Evolutionary conservation across 2,113 vertebrate genomes (phyloP), one percentile per base, ranked within the genome.

Genomic region (Chaetodon auriga): DNA sequence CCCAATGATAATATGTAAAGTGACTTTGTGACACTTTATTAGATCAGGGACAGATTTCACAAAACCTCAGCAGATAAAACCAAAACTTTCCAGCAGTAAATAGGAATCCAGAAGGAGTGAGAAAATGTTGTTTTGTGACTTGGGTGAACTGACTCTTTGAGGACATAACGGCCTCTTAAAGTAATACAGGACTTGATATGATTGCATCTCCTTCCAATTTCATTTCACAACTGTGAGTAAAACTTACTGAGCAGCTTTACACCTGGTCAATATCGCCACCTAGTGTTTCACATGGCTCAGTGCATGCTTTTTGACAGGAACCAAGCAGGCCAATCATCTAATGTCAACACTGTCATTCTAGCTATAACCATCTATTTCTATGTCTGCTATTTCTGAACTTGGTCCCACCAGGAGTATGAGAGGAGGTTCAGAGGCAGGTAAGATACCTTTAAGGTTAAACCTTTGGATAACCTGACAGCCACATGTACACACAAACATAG

Each of bases 251-350:
- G 11, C 15, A 65, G 12, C 36, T 75, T 57, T 72, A 4, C 19
- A 25, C 2, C 3, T 51, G 21, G 76, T 53, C 41, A 82, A 86
- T 62, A 66, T 4, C 41, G 89, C 92, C 92, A 82, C 69, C 92
- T 91, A 80, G 86, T 87, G 92, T 73, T 73, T 3, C 1, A 21
- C 15, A 51, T 15, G 30, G n/a, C 12, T 69, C 58, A 36, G 4
- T 85, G 43, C 81, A 80, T 12, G 7, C 14, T 15, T 18, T 53
- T 35, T 25, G 11, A 69, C 38, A 25, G 25, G 21, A 72, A 16
- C n/a, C 11, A 69, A 55, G 15, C 25, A 41, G 19, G 49, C 15
- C 10, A 45, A 61, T 36, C 1, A 21, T 21, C 23, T 30, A 1
- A 53, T 16, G 49, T 57, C 0, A 35, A 2, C 6, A 5, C 8